These are phyloP conservation scores for Chymomyza amoena DNA, from an alignment of 2,888 invertebrate species.

Conservation along the genomic window DNA sequence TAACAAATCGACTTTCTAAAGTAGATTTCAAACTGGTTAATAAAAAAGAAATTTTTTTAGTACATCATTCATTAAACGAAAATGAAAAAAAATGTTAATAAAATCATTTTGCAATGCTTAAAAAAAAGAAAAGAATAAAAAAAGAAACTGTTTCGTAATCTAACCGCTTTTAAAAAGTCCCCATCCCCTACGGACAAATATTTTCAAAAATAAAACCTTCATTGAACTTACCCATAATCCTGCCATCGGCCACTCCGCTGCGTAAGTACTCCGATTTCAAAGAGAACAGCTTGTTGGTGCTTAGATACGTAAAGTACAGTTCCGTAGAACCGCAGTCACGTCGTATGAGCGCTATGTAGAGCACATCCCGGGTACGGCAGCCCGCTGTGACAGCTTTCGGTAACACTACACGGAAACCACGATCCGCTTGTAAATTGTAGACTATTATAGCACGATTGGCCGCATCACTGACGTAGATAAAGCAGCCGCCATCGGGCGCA, in stretches of 20 bases:
- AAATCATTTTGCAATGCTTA: too few relatives aligned
- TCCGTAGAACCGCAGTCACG: slow-evolving; percentile 81
- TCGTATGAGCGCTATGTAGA: slow-evolving; percentile 84
- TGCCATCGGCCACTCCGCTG: slow-evolving; percentile 81
- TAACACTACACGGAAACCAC: slow-evolving; percentile 83
- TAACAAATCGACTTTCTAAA: too few relatives aligned
- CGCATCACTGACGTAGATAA: slow-evolving; percentile 84
- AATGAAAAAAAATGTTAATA: too few relatives aligned
- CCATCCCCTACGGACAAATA: too few relatives aligned
- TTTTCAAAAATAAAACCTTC: too few relatives aligned
- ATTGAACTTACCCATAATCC: slow-evolving; percentile 76
- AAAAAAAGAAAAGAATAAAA: too few relatives aligned
- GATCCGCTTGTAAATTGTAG: slow-evolving; percentile 82
- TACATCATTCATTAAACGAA: too few relatives aligned
- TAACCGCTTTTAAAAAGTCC: too few relatives aligned
- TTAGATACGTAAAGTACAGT: slow-evolving; percentile 83
- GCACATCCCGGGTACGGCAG: slow-evolving; percentile 81
- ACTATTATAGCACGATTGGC: slow-evolving; percentile 84
- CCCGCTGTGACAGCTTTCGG: slow-evolving; percentile 81
- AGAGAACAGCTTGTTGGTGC: slow-evolving; percentile 83
- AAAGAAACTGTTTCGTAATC: too few relatives aligned
- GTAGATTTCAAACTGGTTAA: too few relatives aligned
- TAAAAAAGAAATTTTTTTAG: too few relatives aligned
- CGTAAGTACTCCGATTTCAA: slow-evolving; percentile 83
- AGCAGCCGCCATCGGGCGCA: slow-evolving; percentile 82